These are phyloP conservation scores for Plecotus auritus DNA, from an alignment of 2,113 vertebrate genomes.

Conservation along the genomic window DNA sequence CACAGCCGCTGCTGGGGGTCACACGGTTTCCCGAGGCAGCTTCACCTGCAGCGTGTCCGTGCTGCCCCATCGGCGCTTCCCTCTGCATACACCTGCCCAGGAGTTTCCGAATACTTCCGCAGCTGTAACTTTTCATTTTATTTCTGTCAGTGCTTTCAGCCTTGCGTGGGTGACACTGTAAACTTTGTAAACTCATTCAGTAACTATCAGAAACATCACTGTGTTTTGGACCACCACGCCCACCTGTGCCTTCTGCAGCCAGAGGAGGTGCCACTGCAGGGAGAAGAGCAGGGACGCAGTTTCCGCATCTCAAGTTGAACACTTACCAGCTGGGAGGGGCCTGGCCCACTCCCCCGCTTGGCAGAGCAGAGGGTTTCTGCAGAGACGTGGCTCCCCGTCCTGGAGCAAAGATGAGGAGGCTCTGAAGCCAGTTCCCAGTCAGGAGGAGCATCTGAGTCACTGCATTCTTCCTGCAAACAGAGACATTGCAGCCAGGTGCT, in stretches of 20 bases:
- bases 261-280: neutral
- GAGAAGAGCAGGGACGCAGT: neutral
- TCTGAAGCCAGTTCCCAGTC: neutral
- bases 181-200: neutral
- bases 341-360: no score
- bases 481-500: neutral
- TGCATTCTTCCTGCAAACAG: neutral
- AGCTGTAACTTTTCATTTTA: conserved; percentile 56
- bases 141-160: conserved; percentile 32
- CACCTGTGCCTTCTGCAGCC: neutral
- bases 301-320: neutral
- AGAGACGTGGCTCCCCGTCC: no score
- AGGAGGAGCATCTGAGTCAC: neutral
- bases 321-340: neutral
- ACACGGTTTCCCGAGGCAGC: neutral
- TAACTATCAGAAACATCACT: neutral
- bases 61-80: neutral
- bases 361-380: neutral
- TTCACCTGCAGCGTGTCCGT: conserved; percentile 38
- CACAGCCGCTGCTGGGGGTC: no score
- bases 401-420: neutral
- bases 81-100: neutral
- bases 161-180: neutral
- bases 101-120: conserved; percentile 7
- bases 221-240: neutral